A percentile compares a stretch with the other conserved stretches of the same genome.
Evolutionary conservation across 2,113 vertebrate genomes (phyloP).

Genomic region (Pardalotus punctatus): DNA sequence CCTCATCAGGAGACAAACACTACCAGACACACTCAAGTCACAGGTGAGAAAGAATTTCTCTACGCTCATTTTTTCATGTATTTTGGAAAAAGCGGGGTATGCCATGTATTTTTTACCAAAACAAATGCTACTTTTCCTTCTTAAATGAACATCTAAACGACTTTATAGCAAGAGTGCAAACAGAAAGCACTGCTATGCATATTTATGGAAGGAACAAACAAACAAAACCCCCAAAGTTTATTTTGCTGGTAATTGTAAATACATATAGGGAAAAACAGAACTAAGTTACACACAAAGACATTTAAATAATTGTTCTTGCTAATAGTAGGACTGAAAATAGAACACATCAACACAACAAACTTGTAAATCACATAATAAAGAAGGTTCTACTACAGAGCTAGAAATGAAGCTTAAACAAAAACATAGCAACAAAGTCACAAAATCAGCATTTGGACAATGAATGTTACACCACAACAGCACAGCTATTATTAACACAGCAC

Average conservation of each 20-base stretch:
- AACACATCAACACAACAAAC: background rate
- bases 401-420: background rate
- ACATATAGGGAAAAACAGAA: background rate
- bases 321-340: background rate
- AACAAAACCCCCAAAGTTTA: background rate
- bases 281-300: background rate
- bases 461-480: background rate
- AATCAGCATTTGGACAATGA: background rate
- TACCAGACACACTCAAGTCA: background rate
- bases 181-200: background rate
- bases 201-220: background rate
- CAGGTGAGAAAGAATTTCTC: background rate
- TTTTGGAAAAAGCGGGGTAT: background rate
- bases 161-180: background rate
- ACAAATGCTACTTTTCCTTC: background rate
- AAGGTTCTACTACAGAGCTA: background rate
- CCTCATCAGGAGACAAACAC: background rate
- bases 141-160: background rate
- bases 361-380: background rate
- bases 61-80: background rate
- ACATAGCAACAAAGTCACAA: background rate
- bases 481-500: background rate
- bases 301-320: background rate
- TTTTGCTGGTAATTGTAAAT: background rate
- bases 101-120: background rate